Evolutionary conservation across 2,113 vertebrate genomes (phyloP).

Genomic region (Sitta europaea): DNA sequence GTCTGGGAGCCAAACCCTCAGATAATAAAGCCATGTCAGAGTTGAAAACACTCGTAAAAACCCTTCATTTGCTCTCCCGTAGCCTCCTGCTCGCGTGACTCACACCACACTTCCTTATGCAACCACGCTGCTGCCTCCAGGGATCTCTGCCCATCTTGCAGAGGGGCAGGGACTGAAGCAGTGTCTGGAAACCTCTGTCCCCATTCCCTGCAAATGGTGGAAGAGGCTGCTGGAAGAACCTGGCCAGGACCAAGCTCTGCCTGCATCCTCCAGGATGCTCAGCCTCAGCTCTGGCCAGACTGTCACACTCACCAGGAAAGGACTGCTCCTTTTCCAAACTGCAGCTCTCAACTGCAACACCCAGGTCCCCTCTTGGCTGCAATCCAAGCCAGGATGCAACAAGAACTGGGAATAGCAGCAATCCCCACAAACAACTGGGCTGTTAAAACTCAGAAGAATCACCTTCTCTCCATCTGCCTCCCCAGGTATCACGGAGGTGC

Average conservation of each 20-base stretch:
- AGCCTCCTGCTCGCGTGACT: background rate
- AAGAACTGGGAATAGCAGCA: background rate
- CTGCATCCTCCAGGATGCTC: background rate
- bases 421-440: background rate
- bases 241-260: background rate
- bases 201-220: fast-evolving
- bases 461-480: background rate
- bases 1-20: background rate
- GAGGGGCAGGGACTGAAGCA: background rate
- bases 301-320: background rate
- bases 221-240: background rate
- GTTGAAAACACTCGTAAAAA: background rate
- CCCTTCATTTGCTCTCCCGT: background rate
- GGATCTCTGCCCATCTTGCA: background rate
- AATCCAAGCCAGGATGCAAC: background rate
- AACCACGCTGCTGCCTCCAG: background rate
- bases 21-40: background rate
- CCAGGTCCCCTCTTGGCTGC: background rate
- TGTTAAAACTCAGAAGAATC: background rate
- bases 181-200: background rate
- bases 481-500: fast-evolving
- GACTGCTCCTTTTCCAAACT: background rate
- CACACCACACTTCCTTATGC: background rate
- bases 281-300: background rate
- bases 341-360: background rate